These are phyloP conservation scores for Barnardius zonarius DNA, from an alignment of 2,113 vertebrate species.

Conservation along the genomic window DNA sequence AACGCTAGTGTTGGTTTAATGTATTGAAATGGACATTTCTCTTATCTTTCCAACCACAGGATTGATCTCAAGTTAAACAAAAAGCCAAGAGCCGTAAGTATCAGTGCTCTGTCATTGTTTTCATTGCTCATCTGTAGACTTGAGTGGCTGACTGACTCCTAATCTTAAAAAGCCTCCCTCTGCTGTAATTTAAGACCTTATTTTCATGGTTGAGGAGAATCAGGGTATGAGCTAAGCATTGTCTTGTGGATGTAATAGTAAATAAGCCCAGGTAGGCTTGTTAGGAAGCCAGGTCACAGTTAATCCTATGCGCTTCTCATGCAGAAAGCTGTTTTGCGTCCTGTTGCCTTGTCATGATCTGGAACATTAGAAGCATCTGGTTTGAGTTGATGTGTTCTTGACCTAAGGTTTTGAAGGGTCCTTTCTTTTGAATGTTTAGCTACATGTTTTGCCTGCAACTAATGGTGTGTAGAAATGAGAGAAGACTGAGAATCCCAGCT, in stretches of 20 bases:
- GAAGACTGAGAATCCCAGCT: neutral
- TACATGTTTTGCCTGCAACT: neutral
- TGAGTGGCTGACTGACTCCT: neutral
- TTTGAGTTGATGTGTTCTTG: neutral
- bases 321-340: neutral
- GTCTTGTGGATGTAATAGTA: neutral
- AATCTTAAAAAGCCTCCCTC: neutral
- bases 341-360: neutral
- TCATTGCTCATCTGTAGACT: slow-evolving; percentile 2
- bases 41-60: slow-evolving; percentile 79
- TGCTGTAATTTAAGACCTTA: neutral
- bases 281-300: neutral
- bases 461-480: neutral
- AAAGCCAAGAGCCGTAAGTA: slow-evolving; percentile 98
- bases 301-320: neutral
- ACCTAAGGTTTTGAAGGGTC: neutral
- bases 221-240: neutral
- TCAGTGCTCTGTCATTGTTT: slow-evolving; percentile 49
- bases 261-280: neutral
- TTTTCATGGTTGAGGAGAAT: neutral
- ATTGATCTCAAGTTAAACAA: slow-evolving; percentile 99
- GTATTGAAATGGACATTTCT: slow-evolving; percentile 72
- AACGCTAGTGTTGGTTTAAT: neutral
- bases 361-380: neutral
- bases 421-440: neutral